Evolutionary conservation across 2,113 vertebrate genomes (phyloP).

Genomic region (Brevimyrus niger): DNA sequence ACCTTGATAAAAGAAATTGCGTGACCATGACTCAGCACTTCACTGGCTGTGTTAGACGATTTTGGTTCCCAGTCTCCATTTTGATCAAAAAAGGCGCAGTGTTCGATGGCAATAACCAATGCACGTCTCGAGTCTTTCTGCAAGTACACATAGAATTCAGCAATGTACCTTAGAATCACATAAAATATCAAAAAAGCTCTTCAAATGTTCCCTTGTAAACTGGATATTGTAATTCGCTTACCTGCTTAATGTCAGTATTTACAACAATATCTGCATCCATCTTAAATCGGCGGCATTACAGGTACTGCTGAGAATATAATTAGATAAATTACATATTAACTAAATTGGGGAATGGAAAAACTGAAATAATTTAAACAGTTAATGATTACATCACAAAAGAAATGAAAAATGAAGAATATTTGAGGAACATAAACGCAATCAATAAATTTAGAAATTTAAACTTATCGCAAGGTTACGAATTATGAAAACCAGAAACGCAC

Average conservation of each 20-base stretch:
- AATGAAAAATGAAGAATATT: background rate
- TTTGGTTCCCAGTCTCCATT: slow-evolving; percentile 46
- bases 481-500: background rate
- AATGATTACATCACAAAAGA: background rate
- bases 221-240: slow-evolving; percentile 24
- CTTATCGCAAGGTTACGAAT: background rate
- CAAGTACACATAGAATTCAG: background rate
- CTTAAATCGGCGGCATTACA: slow-evolving; percentile 34
- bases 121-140: slow-evolving; percentile 47
- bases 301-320: background rate
- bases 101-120: slow-evolving; percentile 55
- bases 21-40: slow-evolving; percentile 40
- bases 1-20: slow-evolving; percentile 58
- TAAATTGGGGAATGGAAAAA: background rate
- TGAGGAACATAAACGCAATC: background rate
- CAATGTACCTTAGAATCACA: background rate
- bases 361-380: background rate
- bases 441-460: background rate
- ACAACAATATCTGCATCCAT: slow-evolving; percentile 38
- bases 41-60: slow-evolving; percentile 37
- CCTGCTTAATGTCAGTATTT: slow-evolving; percentile 47
- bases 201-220: background rate
- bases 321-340: background rate
- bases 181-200: background rate
- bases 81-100: slow-evolving; percentile 51